Evolutionary conservation across 2,797 vertebrate genomes (phyloP).

Genomic region (Gobionotothen gibberifrons): DNA sequence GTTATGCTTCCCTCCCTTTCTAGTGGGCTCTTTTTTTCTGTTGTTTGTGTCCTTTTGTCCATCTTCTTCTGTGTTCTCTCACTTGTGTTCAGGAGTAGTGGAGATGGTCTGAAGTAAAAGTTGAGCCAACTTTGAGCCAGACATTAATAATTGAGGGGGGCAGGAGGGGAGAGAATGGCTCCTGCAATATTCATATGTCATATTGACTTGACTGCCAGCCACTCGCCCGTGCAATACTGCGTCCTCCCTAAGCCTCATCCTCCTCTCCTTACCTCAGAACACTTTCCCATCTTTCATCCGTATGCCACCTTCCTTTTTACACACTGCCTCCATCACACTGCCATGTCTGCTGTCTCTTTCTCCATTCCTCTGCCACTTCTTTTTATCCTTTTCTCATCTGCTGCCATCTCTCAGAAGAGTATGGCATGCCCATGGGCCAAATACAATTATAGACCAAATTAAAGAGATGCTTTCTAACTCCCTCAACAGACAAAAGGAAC

Average conservation of each 20-base stretch:
- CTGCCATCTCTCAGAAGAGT: slow-evolving; percentile 66
- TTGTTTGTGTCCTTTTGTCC: slow-evolving; percentile 31
- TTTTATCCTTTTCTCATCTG: slow-evolving; percentile 63
- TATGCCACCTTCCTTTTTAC: slow-evolving; percentile 45
- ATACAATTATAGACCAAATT: slow-evolving; percentile 80
- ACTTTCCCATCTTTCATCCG: slow-evolving; percentile 44
- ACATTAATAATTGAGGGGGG: slow-evolving; percentile 92
- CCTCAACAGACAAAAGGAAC: slow-evolving; percentile 57
- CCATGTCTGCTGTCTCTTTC: slow-evolving; percentile 37
- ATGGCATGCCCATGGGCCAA: slow-evolving; percentile 73
- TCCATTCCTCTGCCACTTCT: slow-evolving; percentile 41
- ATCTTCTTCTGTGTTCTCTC: slow-evolving; percentile 40
- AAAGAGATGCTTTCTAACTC: slow-evolving; percentile 72
- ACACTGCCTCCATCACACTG: slow-evolving; percentile 16
- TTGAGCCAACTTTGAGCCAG: slow-evolving; percentile 79
- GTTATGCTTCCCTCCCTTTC: neutral
- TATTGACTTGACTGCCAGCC: slow-evolving; percentile 86
- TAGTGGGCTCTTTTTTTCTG: neutral
- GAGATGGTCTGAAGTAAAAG: slow-evolving; percentile 68
- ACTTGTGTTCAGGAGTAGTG: slow-evolving; percentile 52
- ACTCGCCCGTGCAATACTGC: slow-evolving; percentile 65
- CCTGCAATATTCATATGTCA: slow-evolving; percentile 88
- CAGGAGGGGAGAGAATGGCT: slow-evolving; percentile 85
- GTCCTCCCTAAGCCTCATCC: slow-evolving; percentile 45
- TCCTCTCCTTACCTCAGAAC: slow-evolving; percentile 30